Percentiles rank a stretch among this genome's conserved stretches.
Evolutionary conservation across 64 coral and sea anemone species (phyloP).

Genomic region (Catalaphyllia jardinei): DNA sequence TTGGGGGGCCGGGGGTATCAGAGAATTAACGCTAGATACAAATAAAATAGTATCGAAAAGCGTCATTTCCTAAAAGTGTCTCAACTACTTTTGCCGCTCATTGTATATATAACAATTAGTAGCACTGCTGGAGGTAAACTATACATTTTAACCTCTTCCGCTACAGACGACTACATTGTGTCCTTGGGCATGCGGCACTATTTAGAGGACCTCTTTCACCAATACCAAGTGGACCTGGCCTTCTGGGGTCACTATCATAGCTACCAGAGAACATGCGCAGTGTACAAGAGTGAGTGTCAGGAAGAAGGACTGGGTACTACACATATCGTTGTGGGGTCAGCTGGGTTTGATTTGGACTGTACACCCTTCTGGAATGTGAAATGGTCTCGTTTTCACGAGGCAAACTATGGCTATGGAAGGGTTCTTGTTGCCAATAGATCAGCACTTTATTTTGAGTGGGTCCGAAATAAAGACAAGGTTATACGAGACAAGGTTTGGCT

Average conservation of each 20-base stretch:
- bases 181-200: conserved; percentile 80
- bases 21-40: too few relatives aligned
- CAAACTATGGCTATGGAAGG: conserved; percentile 83
- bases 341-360: conserved; percentile 53
- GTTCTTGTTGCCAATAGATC: conserved; percentile 77
- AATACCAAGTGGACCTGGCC: conserved; percentile 93
- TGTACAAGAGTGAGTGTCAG: conserved; percentile 70
- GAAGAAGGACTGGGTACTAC: conserved; percentile 50
- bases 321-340: conserved; percentile 90
- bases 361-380: conserved; percentile 39
- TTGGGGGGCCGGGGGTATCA: too few relatives aligned
- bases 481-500: conserved; percentile 86
- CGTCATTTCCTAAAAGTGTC: too few relatives aligned
- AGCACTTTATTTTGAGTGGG: conserved; percentile 85
- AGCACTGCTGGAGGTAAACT: too few relatives aligned
- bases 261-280: conserved; percentile 94
- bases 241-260: conserved; percentile 98
- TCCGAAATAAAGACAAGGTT: conserved; percentile 87
- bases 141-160: neutral
- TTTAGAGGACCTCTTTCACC: conserved; percentile 84
- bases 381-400: conserved; percentile 84
- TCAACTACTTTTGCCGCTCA: too few relatives aligned
- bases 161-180: conserved; percentile 82
- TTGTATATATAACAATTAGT: too few relatives aligned
- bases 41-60: too few relatives aligned